Percentiles rank a stretch among this genome's conserved stretches.
These are phyloP conservation scores for Siphlonurus alternatus DNA, from an alignment of 2,888 invertebrate species.

Conservation along the genomic window DNA sequence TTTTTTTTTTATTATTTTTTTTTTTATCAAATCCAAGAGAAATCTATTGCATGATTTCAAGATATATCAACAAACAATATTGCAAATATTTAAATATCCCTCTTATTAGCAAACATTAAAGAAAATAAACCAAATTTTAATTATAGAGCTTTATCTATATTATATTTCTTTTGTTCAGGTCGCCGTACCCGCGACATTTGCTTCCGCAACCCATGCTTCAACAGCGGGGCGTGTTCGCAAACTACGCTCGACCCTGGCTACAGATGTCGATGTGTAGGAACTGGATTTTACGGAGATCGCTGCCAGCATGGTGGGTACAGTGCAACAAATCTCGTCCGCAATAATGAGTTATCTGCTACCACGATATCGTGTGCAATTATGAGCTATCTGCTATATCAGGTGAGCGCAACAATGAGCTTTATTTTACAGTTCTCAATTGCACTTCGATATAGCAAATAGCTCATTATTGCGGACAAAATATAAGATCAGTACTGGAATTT, in stretches of 20 bases:
- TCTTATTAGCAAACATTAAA: neutral
- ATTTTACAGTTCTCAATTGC: no score
- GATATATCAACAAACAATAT: neutral
- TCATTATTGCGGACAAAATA: neutral
- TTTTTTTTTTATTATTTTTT: no score
- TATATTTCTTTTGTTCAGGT: no score
- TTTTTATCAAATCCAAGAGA: no score
- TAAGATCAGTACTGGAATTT: slow-evolving; percentile 2
- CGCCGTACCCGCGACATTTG: slow-evolving; percentile 42
- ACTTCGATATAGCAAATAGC: neutral
- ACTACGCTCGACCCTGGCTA: slow-evolving; percentile 45
- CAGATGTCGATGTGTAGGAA: slow-evolving; percentile 51
- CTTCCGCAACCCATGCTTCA: slow-evolving; percentile 41
- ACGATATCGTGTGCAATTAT: neutral
- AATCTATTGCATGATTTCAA: no score
- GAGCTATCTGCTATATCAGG: neutral
- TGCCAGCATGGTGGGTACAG: slow-evolving; percentile 45
- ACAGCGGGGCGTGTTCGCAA: slow-evolving; percentile 49
- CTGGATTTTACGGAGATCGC: slow-evolving; percentile 51
- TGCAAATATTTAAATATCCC: neutral
- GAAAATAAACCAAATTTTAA: slow-evolving; percentile 4
- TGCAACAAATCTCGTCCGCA: neutral
- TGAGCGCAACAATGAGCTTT: no score
- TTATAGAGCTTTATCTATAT: neutral
- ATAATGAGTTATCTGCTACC: no score